Evolutionary conservation across 2,888 invertebrate genomes (phyloP), one percentile per base, ranked within the genome.

Genomic region (Rotaria macrura): DNA sequence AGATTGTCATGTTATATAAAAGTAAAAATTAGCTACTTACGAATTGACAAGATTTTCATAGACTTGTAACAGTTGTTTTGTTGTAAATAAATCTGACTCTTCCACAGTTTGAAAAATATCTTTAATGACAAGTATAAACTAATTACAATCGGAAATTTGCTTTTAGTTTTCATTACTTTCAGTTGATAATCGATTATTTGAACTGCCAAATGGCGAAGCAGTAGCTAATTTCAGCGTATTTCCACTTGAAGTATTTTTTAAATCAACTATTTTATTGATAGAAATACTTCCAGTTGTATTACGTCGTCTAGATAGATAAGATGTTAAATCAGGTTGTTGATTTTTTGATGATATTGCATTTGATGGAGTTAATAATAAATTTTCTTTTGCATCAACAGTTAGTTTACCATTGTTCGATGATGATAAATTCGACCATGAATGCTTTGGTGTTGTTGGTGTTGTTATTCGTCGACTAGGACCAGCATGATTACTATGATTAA

Each of bases 221-320:
- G 17, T 5, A 20, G 20, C 5, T 65, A 34, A 65, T 34, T 65
- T 65, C 1, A 65, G 29, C 38, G 34, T 5, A 65, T 65, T 65
- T 25, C 54, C 54, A 54, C 34, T 65, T 65, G 29, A 20, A 1
- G 79, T 79, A 43, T 79, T 79, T n/a, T 79, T 79, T 43, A 43
- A 43, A 79, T 79, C 79, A n/a, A 79, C 40, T 4, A n/a, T 34
- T 79, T 79, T 79, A 43, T 20, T 79, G 1, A 79, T 25, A 3
- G 40, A 43, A 43, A 79, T 79, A 43, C 79, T 79, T n/a, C 79
- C 79, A 43, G 79, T 79, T 79, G 79, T 79, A 79, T 79, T 79
- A 10, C 79, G 79, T n/a, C 79, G 79, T 43, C 79, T 25, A 25
- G 79, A 79, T 43, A 79, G 43, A 43, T 79, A 79, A 25, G 79